These are phyloP conservation scores for Galleria mellonella DNA, from an alignment of 1,140 invertebrate genomes.

Conservation along the genomic window DNA sequence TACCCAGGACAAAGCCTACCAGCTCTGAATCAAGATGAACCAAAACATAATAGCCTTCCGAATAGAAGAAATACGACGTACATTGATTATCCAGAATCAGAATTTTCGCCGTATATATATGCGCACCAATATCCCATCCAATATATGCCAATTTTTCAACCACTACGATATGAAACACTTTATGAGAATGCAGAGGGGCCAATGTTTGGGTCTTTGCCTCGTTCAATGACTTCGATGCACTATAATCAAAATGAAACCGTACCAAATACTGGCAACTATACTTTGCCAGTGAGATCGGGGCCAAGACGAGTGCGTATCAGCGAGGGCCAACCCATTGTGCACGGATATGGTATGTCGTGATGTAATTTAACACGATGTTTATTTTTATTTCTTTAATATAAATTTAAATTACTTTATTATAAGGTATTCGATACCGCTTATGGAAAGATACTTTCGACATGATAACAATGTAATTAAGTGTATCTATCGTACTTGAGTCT, in stretches of 20 bases:
- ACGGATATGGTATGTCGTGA: constrained; percentile 55
- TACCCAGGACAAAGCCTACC: constrained; percentile 55
- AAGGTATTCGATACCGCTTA: too few species aligned
- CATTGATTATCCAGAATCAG: constrained; percentile 30
- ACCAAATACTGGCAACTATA: constrained; percentile 29
- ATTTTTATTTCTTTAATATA: too few species aligned
- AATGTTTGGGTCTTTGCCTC: constrained; percentile 31
- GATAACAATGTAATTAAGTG: too few species aligned
- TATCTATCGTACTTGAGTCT: too few species aligned
- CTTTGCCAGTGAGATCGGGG: constrained; percentile 40
- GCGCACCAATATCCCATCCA: constrained; percentile 16
- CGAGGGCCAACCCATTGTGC: constrained; percentile 46
- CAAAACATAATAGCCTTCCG: constrained; percentile 20
- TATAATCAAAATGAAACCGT: constrained; percentile 10
- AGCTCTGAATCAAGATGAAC: constrained; percentile 48
- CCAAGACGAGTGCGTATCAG: constrained; percentile 57
- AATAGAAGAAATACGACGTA: constrained; percentile 35
- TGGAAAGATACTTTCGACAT: too few species aligned
- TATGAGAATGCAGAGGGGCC: constrained; percentile 32
- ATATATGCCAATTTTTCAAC: constrained; percentile 14
- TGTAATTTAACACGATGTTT: constrained; percentile 1
- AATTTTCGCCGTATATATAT: not conserved
- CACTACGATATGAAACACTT: constrained; percentile 20
- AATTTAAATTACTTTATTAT: too few species aligned
- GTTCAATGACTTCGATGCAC: constrained; percentile 16